A percentile compares a stretch with the other conserved stretches of the same genome.
phyloP scores from a whole-genome alignment of 2,797 vertebrate genomes.

The Crossoptilon crossoptilon region DNA sequence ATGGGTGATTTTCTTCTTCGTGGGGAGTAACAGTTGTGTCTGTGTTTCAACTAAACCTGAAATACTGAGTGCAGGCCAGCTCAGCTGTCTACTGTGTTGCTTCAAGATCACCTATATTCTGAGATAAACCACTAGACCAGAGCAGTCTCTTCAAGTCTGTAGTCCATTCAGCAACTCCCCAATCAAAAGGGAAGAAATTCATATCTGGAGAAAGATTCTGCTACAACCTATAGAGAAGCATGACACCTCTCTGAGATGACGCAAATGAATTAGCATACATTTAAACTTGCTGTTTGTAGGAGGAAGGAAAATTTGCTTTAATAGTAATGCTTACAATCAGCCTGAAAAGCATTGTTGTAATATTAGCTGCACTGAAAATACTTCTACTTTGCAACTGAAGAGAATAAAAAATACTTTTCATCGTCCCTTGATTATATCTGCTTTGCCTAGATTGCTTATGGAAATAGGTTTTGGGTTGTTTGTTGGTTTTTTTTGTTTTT shows the following conservation, averaged over 20 bases:
- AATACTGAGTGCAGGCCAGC: background rate
- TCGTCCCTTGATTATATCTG: background rate
- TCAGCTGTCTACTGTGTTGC: background rate
- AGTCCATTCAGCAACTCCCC: background rate
- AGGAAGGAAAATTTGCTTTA: background rate
- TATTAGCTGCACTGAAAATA: background rate
- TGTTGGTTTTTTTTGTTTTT: no score
- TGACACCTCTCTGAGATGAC: background rate
- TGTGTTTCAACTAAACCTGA: background rate
- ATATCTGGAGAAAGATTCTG: background rate
- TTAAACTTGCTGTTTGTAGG: background rate
- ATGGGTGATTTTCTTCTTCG: background rate
- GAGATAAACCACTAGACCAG: background rate
- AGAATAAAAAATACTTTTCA: background rate
- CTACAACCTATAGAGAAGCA: background rate
- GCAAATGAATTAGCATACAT: background rate
- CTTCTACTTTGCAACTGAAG: background rate
- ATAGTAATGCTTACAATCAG: background rate
- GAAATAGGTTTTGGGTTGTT: background rate
- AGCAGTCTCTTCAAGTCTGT: background rate
- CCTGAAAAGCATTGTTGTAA: background rate
- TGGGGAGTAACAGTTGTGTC: background rate
- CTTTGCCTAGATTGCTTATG: background rate
- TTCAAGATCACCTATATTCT: background rate
- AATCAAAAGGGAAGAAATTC: background rate